Evolutionary conservation across 2,113 vertebrate genomes (phyloP).

Genomic region (Grantiella picta): DNA sequence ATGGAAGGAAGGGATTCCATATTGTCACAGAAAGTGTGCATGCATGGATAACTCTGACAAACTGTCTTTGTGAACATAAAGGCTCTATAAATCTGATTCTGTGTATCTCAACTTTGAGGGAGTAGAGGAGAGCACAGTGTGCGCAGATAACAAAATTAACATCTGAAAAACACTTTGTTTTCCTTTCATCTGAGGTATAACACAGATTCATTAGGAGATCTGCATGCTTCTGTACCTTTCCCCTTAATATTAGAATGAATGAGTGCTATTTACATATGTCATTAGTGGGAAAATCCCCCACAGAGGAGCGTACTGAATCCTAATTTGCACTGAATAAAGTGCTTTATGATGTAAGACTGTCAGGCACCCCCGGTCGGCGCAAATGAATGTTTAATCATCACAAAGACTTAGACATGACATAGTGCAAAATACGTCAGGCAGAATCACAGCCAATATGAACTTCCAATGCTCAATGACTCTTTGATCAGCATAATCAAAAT

Average conservation of each 20-base stretch:
- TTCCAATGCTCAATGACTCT: not conserved
- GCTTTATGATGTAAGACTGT: constrained; percentile 58
- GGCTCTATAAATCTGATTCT: constrained; percentile 48
- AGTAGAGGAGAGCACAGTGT: not conserved
- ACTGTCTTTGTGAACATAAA: constrained; percentile 11
- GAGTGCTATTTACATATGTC: constrained; percentile 61
- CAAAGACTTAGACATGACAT: constrained; percentile 27
- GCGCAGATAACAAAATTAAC: constrained; percentile 43
- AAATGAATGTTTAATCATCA: constrained; percentile 46
- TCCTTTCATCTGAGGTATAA: constrained; percentile 54
- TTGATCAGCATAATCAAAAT: constrained; percentile 4
- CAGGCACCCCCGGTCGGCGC: not conserved
- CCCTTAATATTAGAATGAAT: constrained; percentile 56
- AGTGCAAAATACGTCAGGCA: constrained; percentile 5
- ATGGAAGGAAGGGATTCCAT: constrained; percentile 6
- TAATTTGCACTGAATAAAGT: constrained; percentile 59
- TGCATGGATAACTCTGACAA: constrained; percentile 44
- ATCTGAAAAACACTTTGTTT: constrained; percentile 57
- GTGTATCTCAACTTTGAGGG: constrained; percentile 1
- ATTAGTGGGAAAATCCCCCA: constrained; percentile 63
- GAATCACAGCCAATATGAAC: not conserved
- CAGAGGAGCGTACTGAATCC: constrained; percentile 43
- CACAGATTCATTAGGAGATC: constrained; percentile 54
- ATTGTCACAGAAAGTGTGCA: not conserved
- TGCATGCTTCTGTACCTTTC: constrained; percentile 55